These are phyloP conservation scores for Drosophila nannoptera DNA, from an alignment of 1,140 invertebrate species.

Conservation along the genomic window DNA sequence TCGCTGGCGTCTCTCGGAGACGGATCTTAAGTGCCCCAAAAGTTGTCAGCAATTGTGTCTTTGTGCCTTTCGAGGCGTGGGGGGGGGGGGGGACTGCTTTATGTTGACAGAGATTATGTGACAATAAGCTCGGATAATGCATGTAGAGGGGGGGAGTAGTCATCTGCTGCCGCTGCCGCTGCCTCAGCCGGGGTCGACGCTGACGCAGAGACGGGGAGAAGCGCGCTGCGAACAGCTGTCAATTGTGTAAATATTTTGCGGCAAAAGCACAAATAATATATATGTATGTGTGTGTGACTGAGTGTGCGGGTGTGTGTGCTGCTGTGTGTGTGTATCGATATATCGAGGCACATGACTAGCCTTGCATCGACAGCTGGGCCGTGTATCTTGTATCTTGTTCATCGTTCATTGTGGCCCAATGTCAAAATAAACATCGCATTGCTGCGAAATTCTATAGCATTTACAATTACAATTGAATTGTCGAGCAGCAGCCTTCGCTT, in stretches of 20 bases:
- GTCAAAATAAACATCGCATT: constrained; percentile 28
- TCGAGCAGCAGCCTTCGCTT: not conserved
- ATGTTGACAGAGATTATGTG: constrained; percentile 51
- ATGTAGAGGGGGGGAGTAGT: constrained; percentile 2
- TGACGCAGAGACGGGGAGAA: constrained; percentile 1
- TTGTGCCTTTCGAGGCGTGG: not conserved
- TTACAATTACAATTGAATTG: constrained; percentile 37
- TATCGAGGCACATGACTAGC: constrained; percentile 41
- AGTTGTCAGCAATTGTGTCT: not conserved
- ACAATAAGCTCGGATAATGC: constrained; percentile 45
- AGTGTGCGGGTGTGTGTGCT: too few relatives aligned
- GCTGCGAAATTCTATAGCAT: constrained; percentile 12
- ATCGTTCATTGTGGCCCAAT: not conserved
- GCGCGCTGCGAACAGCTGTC: constrained; percentile 30
- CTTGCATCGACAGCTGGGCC: constrained; percentile 41
- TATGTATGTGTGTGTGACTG: too few relatives aligned
- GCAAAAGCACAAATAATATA: constrained; percentile 43
- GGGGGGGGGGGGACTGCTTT: constrained; percentile 8
- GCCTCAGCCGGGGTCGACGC: too few relatives aligned
- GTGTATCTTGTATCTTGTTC: constrained; percentile 12
- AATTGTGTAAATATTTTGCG: constrained; percentile 52
- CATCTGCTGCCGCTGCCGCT: constrained; percentile 1
- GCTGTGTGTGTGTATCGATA: too few relatives aligned
- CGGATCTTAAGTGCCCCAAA: not conserved
- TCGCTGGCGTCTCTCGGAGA: not conserved